Evolutionary conservation across 1,140 invertebrate genomes (phyloP).

Genomic region (Dinoponera quadriceps): DNA sequence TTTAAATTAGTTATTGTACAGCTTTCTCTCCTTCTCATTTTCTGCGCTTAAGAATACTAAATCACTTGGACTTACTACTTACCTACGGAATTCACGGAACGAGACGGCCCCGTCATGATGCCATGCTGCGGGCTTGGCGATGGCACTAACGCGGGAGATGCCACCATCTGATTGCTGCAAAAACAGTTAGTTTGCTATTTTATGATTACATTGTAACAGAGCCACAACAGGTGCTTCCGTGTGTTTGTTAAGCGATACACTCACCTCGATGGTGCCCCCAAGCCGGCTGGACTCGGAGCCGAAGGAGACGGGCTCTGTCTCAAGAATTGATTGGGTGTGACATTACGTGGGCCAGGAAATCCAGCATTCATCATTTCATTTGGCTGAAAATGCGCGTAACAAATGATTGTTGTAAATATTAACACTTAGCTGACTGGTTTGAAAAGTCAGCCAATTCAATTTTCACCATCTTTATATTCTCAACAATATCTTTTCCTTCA

Average conservation of each 20-base stretch:
- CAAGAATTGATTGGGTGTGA: constrained; percentile 89
- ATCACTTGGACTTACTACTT: constrained; percentile 51
- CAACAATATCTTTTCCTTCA: too few relatives aligned
- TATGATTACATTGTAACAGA: constrained; percentile 5
- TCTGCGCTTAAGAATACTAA: constrained; percentile 33
- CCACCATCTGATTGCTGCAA: constrained; percentile 88
- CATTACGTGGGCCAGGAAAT: constrained; percentile 86
- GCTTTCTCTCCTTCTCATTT: not conserved
- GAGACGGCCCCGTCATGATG: constrained; percentile 84
- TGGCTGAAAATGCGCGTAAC: constrained; percentile 75
- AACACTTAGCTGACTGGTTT: not conserved
- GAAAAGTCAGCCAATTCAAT: too few relatives aligned
- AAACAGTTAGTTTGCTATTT: constrained; percentile 51
- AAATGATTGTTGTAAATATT: not conserved
- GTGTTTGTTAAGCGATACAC: constrained; percentile 22
- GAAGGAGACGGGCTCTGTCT: constrained; percentile 90
- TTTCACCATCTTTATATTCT: too few relatives aligned
- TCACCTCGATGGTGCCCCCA: constrained; percentile 86
- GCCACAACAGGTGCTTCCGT: constrained; percentile 40
- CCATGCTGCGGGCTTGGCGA: constrained; percentile 89
- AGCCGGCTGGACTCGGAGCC: constrained; percentile 89
- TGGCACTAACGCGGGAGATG: constrained; percentile 90
- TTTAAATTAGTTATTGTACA: constrained; percentile 11
- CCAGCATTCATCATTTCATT: constrained; percentile 84
- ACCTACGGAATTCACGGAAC: constrained; percentile 84